Evolutionary conservation across 2,797 vertebrate genomes (phyloP).

Genomic region (Parotocinclus haroldoi): DNA sequence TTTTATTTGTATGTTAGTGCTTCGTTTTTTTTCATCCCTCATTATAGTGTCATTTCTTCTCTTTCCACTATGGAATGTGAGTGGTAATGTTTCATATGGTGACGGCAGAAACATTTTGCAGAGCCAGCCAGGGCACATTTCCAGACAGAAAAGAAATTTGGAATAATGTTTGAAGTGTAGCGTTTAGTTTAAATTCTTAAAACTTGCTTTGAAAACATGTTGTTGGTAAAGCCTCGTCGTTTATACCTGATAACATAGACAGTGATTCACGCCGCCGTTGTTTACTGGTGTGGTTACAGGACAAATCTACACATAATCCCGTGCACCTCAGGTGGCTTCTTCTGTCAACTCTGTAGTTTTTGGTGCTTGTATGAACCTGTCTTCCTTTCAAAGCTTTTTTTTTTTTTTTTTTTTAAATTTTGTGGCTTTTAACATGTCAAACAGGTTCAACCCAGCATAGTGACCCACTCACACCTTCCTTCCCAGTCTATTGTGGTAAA

Average conservation of each 20-base stretch:
- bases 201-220: too few relatives aligned
- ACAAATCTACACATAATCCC: not conserved
- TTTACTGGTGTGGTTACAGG: not conserved
- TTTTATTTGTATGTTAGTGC: too few relatives aligned
- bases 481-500: too few relatives aligned
- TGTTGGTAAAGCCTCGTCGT: not conserved
- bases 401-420: not conserved
- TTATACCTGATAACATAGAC: not conserved
- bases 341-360: not conserved
- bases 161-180: too few relatives aligned
- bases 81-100: too few relatives aligned
- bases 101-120: too few relatives aligned
- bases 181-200: too few relatives aligned
- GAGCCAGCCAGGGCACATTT: too few relatives aligned
- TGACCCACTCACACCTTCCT: not conserved
- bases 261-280: not conserved
- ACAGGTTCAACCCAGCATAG: not conserved
- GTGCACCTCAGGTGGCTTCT: not conserved
- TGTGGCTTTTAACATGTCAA: not conserved
- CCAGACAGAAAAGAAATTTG: too few relatives aligned
- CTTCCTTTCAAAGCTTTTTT: not conserved
- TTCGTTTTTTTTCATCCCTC: too few relatives aligned
- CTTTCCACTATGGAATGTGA: too few relatives aligned
- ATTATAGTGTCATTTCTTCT: too few relatives aligned
- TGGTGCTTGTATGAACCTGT: conserved; percentile 14